These are phyloP conservation scores for Lucifuga dentata DNA, from an alignment of 2,113 vertebrate genomes.

Conservation along the genomic window DNA sequence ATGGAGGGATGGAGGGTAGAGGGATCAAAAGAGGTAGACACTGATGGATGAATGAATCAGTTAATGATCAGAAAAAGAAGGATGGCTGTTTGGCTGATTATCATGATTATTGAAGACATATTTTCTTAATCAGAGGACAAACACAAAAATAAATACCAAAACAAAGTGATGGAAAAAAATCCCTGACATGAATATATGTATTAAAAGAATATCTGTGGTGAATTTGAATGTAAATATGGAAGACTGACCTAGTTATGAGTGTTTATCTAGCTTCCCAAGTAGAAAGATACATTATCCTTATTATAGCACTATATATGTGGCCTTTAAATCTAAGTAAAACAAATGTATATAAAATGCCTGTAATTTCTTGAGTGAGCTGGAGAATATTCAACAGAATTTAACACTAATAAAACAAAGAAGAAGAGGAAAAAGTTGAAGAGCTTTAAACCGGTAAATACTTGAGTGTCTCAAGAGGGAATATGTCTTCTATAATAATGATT, in stretches of 20 bases:
- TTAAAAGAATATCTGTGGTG: slow-evolving; percentile 9
- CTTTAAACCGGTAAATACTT: too few species aligned
- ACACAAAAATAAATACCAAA: slow-evolving; percentile 14
- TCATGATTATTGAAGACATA: slow-evolving; percentile 27
- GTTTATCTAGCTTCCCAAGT: slow-evolving; percentile 48
- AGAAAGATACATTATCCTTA: slow-evolving; percentile 66
- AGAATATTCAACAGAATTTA: too few species aligned
- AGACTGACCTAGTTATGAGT: slow-evolving; percentile 64
- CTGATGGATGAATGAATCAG: slow-evolving; percentile 30
- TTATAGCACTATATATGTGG: slow-evolving; percentile 33
- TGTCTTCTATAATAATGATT: too few species aligned
- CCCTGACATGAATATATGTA: slow-evolving; percentile 20
- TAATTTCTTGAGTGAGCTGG: too few species aligned
- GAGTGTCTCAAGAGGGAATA: too few species aligned
- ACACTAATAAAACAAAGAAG: too few species aligned
- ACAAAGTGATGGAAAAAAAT: slow-evolving; percentile 10
- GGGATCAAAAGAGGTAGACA: slow-evolving; percentile 22
- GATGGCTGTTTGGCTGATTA: slow-evolving; percentile 23
- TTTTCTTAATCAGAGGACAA: slow-evolving; percentile 10
- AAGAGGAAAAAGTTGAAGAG: too few species aligned
- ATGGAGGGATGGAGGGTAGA: slow-evolving; percentile 3
- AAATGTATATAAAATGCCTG: background rate
- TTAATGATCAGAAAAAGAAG: slow-evolving; percentile 20
- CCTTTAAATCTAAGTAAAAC: slow-evolving; percentile 22
- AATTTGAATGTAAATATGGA: slow-evolving; percentile 61